Conservation (phyloP, 1,140 invertebrate genomes). For the Hesperophylax magnus region DNA sequence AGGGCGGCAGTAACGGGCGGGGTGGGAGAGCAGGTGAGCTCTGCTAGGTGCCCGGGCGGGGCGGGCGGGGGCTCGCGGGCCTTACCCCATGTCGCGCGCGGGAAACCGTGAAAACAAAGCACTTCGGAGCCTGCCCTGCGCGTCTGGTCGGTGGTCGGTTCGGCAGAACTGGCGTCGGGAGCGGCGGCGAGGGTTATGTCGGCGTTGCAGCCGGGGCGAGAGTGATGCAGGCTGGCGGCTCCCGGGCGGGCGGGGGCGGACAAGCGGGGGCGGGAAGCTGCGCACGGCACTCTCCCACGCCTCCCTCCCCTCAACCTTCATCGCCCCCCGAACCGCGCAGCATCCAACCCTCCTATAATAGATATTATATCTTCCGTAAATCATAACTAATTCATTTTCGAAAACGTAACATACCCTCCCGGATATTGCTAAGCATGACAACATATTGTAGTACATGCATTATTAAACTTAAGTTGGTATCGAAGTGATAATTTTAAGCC, state of each 20-base stretch:
- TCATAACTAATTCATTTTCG: constrained; percentile 14
- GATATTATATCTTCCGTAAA: constrained; percentile 14
- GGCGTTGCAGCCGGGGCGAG: constrained; percentile 2
- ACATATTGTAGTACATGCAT: too few species aligned
- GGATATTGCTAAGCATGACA: background rate
- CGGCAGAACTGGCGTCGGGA: background rate
- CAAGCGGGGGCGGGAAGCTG: background rate
- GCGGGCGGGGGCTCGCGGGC: background rate
- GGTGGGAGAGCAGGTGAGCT: too few species aligned
- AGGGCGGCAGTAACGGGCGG: background rate
- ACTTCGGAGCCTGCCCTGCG: background rate
- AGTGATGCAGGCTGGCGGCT: constrained; percentile 5
- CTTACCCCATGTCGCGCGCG: background rate
- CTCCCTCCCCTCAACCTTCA: background rate
- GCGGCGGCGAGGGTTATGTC: constrained; percentile 1
- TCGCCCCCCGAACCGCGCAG: background rate
- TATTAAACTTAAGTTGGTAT: too few species aligned
- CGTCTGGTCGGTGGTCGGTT: background rate
- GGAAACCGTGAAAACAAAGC: constrained; percentile 5
- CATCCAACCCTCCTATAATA: background rate
- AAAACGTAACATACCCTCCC: background rate
- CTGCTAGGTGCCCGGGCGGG: background rate
- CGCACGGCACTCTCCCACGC: constrained; percentile 22
- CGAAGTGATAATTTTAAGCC: too few species aligned
- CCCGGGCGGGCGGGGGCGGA: background rate